Percentiles rank a stretch among this genome's conserved stretches.
phyloP scores from a whole-genome alignment of 2,888 invertebrate genomes.

The Ormyrus pomaceus region DNA sequence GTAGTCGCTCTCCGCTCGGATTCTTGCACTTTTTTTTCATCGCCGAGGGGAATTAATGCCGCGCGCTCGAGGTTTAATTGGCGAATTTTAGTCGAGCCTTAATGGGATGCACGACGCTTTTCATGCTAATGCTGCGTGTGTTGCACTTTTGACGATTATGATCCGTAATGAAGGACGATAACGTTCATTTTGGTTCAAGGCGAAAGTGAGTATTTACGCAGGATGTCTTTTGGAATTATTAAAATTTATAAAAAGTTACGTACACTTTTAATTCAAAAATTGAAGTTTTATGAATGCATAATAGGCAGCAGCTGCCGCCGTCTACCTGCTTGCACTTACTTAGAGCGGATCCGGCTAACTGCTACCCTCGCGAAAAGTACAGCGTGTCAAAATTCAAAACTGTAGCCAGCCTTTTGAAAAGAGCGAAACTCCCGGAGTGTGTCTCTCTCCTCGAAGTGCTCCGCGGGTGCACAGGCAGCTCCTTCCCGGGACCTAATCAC shows the following conservation, averaged over 20 bases:
- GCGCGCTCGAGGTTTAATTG: slow-evolving; percentile 29
- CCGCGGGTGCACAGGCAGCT: slow-evolving; percentile 43
- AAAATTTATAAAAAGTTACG: too few relatives aligned
- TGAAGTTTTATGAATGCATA: too few relatives aligned
- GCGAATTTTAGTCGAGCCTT: slow-evolving; percentile 15
- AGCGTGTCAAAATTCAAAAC: neutral
- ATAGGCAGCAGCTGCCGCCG: too few relatives aligned
- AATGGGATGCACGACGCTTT: neutral
- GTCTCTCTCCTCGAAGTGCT: slow-evolving; percentile 50
- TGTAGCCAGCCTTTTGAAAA: too few relatives aligned
- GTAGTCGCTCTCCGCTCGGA: slow-evolving; percentile 25
- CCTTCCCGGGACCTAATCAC: slow-evolving; percentile 61
- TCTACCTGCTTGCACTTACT: too few relatives aligned
- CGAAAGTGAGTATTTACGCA: too few relatives aligned
- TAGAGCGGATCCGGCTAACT: too few relatives aligned
- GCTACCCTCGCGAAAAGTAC: neutral
- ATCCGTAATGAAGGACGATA: neutral
- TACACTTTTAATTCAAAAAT: too few relatives aligned
- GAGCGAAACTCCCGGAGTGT: neutral
- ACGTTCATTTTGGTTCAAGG: too few relatives aligned
- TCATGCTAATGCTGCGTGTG: neutral
- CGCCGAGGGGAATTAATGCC: neutral
- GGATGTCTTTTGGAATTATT: too few relatives aligned
- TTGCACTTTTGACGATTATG: neutral
- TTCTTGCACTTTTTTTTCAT: neutral